A percentile compares a stretch with the other conserved stretches of the same genome.
phyloP scores from a whole-genome alignment of 2,888 invertebrate species.

The Eristalis tenax region DNA sequence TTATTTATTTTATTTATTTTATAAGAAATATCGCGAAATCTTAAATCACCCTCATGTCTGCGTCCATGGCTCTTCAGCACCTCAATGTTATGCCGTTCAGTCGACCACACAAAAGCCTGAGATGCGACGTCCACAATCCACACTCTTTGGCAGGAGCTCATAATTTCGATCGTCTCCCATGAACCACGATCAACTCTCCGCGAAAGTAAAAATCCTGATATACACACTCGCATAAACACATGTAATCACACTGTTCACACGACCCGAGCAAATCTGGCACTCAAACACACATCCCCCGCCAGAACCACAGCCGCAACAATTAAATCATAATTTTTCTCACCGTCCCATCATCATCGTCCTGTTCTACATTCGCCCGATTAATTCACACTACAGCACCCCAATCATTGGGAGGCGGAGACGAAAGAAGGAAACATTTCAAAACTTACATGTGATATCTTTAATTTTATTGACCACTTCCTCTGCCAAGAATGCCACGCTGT shows the following conservation, averaged over 20 bases:
- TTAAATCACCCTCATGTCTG: too few species aligned
- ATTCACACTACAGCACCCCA: neutral
- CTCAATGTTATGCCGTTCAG: too few species aligned
- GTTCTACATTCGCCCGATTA: neutral
- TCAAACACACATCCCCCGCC: neutral
- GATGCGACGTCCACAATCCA: too few species aligned
- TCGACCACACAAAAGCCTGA: too few species aligned
- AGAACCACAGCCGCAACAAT: neutral
- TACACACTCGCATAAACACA: neutral
- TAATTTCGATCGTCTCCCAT: neutral
- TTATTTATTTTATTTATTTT: too few species aligned
- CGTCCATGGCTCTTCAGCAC: too few species aligned
- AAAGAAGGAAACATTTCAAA: neutral
- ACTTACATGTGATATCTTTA: neutral
- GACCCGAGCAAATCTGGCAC: neutral
- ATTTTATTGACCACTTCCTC: slow-evolving; percentile 23
- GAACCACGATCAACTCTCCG: neutral
- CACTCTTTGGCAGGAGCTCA: too few species aligned
- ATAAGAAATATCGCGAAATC: too few species aligned
- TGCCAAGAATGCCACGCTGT: slow-evolving; percentile 29
- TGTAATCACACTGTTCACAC: neutral
- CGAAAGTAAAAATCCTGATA: neutral
- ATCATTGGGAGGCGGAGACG: neutral
- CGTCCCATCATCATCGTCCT: neutral
- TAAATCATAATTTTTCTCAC: neutral